Evolutionary conservation across 2,888 invertebrate genomes (phyloP).

Genomic region (Eudemis profundana): DNA sequence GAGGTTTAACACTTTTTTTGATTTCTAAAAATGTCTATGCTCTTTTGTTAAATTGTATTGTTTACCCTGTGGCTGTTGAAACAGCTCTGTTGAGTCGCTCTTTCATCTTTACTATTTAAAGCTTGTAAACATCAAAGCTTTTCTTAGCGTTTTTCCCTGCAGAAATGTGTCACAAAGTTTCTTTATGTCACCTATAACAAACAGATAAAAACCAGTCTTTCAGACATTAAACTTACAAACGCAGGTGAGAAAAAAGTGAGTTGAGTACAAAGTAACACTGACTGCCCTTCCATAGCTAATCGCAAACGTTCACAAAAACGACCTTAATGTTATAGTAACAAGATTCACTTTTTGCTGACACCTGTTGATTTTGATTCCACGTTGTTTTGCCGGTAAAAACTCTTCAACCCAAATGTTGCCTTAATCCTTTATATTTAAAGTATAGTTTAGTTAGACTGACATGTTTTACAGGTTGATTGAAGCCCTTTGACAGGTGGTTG

Average conservation of each 20-base stretch:
- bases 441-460: slow-evolving; percentile 14
- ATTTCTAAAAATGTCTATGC: too few species aligned
- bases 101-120: background rate
- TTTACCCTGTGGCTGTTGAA: too few species aligned
- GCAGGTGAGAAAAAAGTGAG: slow-evolving; percentile 35
- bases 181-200: slow-evolving; percentile 10
- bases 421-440: slow-evolving; percentile 8
- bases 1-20: too few species aligned
- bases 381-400: slow-evolving; percentile 6
- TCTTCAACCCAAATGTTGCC: background rate
- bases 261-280: slow-evolving; percentile 36
- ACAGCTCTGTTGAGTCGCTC: too few species aligned
- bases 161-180: background rate
- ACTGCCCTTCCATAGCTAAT: slow-evolving; percentile 9
- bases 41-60: too few species aligned
- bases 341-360: slow-evolving; percentile 30
- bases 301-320: slow-evolving; percentile 11
- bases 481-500: slow-evolving; percentile 41
- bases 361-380: slow-evolving; percentile 37
- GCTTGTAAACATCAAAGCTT: background rate
- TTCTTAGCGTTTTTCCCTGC: background rate
- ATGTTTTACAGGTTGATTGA: slow-evolving; percentile 26
- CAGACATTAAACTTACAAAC: slow-evolving; percentile 20
- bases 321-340: slow-evolving; percentile 26
- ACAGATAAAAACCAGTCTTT: slow-evolving; percentile 29